Evolutionary conservation across 2,113 vertebrate genomes (phyloP), one percentile per base, ranked within the genome.

Genomic region (Muntiacus reevesi): DNA sequence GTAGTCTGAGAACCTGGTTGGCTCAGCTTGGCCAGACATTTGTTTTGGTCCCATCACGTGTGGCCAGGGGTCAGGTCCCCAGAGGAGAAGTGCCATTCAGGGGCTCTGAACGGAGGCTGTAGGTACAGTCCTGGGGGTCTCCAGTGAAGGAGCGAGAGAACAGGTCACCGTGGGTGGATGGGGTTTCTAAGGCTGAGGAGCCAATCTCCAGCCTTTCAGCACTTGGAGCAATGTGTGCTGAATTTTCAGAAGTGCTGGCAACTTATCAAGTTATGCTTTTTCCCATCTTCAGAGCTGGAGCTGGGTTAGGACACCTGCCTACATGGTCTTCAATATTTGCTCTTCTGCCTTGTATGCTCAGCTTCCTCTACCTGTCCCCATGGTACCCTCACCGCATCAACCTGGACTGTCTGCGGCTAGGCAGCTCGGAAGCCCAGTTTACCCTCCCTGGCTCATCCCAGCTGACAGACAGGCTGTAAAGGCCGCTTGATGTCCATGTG

Each of bases 401-500:
- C 33, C 54, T 21, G n/a, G 28, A 55, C 47, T 23, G 21, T 27
- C 47, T 9, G 33, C 0, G 0, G 7, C 36, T 1, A 45, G 43
- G 54, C 10, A 27, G 60, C 15, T 74, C 0, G 0, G 74, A 71
- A 78, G 62, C n/a, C 43, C 17, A 14, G 6, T 19, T 36, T 21
- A 6, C 13, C 21, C 1, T 54, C 10, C 50, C 27, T 50, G 17
- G 47, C 45, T 16, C n/a, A 13, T n/a, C 47, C 55, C 17, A n/a
- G 78, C 40, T 43, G 47, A 57, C 21, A 83, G 27, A 11, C 5
- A 5, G 36, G 27, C 62, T 30, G 2, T 23, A 30, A 28, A 43
- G 14, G 2, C 21, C 0, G 16, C 12, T 76, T 28, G 7, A 55
- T n/a, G 45, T 13, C 74, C 4, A 0, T 4, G 19, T 2, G 13